Percentiles rank a stretch among this genome's conserved stretches.
These are phyloP conservation scores for Nezara viridula DNA, from an alignment of 2,888 invertebrate species.

Conservation along the genomic window DNA sequence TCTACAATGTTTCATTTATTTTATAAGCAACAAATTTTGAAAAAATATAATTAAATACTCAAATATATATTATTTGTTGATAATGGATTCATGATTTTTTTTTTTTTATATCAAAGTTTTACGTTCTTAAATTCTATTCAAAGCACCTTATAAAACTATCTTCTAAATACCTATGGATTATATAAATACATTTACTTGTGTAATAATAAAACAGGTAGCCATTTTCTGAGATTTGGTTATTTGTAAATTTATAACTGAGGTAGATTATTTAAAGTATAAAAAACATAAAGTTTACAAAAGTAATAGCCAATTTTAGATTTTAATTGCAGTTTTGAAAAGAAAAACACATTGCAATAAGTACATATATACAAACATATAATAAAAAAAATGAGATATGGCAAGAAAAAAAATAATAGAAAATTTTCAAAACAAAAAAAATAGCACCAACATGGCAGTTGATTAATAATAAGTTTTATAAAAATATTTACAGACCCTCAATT, in stretches of 20 bases:
- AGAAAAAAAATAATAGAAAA: background rate
- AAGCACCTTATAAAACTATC: background rate
- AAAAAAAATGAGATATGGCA: background rate
- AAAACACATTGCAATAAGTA: background rate
- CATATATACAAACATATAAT: background rate
- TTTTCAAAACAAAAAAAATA: background rate
- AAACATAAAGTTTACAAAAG: background rate
- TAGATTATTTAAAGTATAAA: background rate
- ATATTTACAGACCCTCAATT: too few species aligned
- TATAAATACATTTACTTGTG: background rate
- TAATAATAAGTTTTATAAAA: too few species aligned
- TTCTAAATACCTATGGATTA: background rate
- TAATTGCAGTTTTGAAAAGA: background rate
- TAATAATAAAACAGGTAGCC: background rate
- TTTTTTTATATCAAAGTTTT: background rate
- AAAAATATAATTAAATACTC: background rate
- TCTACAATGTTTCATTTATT: background rate
- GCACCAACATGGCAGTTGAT: background rate
- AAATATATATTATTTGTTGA: background rate
- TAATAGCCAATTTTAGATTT: background rate
- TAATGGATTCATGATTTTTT: background rate
- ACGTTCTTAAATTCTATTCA: background rate
- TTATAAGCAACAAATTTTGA: background rate
- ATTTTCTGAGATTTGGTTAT: background rate
- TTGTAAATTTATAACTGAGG: background rate